These are phyloP conservation scores for Polydrusus cervinus DNA, from an alignment of 2,888 invertebrate species.

Conservation along the genomic window DNA sequence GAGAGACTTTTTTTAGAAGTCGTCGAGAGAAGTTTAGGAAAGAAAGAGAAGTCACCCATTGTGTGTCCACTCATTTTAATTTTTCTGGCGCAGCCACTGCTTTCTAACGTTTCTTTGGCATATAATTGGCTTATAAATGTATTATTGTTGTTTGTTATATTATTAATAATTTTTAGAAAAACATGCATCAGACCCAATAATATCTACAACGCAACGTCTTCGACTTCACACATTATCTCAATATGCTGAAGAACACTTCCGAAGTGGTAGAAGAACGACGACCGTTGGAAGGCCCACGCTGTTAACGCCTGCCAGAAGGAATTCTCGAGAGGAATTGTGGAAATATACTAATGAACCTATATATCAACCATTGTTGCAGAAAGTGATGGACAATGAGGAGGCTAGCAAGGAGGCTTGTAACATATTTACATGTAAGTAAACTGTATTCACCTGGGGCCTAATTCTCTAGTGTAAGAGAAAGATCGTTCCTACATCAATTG, in stretches of 20 bases:
- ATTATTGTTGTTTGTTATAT: too few relatives aligned
- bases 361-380: conserved; percentile 86
- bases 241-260: conserved; percentile 89
- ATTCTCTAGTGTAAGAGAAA: too few relatives aligned
- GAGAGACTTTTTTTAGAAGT: too few relatives aligned
- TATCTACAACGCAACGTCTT: conserved; percentile 77
- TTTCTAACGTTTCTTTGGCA: too few relatives aligned
- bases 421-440: conserved; percentile 84
- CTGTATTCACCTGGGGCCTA: too few relatives aligned
- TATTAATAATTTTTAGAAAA: conserved; percentile 23
- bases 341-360: conserved; percentile 87
- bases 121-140: too few relatives aligned
- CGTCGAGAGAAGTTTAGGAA: too few relatives aligned
- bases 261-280: conserved; percentile 66
- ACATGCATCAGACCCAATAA: conserved; percentile 58
- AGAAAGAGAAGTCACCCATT: too few relatives aligned
- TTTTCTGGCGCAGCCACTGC: too few relatives aligned
- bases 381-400: conserved; percentile 81
- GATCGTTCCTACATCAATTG: too few relatives aligned
- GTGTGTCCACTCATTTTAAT: too few relatives aligned
- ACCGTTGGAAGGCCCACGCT: conserved; percentile 72
- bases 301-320: conserved; percentile 78
- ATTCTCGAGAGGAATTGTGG: conserved; percentile 85
- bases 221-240: conserved; percentile 88
- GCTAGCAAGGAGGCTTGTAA: conserved; percentile 82